phyloP scores from a whole-genome alignment of 2,888 invertebrate species.

The Chironomus tentans region DNA sequence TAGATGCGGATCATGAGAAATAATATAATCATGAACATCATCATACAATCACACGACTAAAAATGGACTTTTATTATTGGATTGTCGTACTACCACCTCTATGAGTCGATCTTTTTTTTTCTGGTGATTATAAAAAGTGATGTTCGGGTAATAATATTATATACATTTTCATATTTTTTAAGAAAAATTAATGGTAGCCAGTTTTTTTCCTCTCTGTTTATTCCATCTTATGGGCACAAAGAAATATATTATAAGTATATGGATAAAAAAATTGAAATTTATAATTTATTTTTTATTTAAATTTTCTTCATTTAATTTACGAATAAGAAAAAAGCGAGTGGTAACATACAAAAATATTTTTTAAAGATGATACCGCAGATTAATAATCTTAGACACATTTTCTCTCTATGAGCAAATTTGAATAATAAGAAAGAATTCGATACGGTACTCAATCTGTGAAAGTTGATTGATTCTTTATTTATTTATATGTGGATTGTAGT shows the following conservation, averaged over 20 bases:
- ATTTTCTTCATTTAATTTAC: slow-evolving; percentile 9
- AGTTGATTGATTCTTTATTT: too few species aligned
- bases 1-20: background rate
- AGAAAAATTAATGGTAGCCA: slow-evolving; percentile 23
- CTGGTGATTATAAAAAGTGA: background rate
- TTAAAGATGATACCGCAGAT: background rate
- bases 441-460: too few species aligned
- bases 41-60: background rate
- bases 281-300: slow-evolving; percentile 26
- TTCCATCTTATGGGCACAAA: background rate
- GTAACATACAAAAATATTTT: background rate
- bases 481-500: too few species aligned
- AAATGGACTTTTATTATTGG: slow-evolving; percentile 1
- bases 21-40: background rate
- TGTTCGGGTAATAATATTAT: too few species aligned
- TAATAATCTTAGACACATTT: too few species aligned
- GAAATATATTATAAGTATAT: background rate
- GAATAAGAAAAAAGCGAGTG: background rate
- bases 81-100: background rate
- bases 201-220: background rate
- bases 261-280: slow-evolving; percentile 18
- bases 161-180: background rate
- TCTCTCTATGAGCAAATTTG: too few species aligned
- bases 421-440: too few species aligned
- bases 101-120: background rate